Evolutionary conservation across 2,113 vertebrate species (phyloP).

Genomic region (Gymnocephalus cernua): DNA sequence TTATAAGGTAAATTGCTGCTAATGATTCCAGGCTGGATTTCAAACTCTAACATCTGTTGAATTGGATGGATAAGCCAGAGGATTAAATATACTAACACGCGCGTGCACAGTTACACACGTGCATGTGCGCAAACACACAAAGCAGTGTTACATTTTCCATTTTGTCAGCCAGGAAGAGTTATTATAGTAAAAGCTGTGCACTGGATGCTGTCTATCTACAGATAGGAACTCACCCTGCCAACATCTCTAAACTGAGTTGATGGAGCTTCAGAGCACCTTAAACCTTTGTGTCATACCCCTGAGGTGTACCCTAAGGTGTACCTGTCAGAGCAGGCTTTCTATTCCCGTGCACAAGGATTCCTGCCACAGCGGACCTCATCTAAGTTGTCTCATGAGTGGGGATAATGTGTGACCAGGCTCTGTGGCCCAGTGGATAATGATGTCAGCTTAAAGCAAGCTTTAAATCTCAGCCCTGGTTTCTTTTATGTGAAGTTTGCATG

Average conservation of each 20-base stretch:
- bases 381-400: constrained; percentile 24
- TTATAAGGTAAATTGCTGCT: constrained; percentile 54
- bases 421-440: constrained; percentile 14
- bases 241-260: constrained; percentile 27
- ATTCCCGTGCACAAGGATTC: not conserved
- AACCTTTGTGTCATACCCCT: constrained; percentile 39
- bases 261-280: constrained; percentile 44
- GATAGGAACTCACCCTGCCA: constrained; percentile 4
- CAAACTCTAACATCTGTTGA: constrained; percentile 63
- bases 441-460: constrained; percentile 37
- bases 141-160: constrained; percentile 1
- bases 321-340: constrained; percentile 33
- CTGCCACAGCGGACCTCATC: constrained; percentile 28
- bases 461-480: constrained; percentile 25
- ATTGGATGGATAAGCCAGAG: constrained; percentile 48
- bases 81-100: constrained; percentile 38
- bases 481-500: constrained; percentile 33
- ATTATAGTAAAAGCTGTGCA: constrained; percentile 1
- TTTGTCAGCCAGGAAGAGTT: constrained; percentile 16
- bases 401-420: constrained; percentile 26
- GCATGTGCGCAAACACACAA: constrained; percentile 4
- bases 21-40: constrained; percentile 58
- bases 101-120: not conserved
- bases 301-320: constrained; percentile 57
- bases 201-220: constrained; percentile 12